phyloP scores from a whole-genome alignment of 2,888 invertebrate species.

The Tribolium freemani region DNA sequence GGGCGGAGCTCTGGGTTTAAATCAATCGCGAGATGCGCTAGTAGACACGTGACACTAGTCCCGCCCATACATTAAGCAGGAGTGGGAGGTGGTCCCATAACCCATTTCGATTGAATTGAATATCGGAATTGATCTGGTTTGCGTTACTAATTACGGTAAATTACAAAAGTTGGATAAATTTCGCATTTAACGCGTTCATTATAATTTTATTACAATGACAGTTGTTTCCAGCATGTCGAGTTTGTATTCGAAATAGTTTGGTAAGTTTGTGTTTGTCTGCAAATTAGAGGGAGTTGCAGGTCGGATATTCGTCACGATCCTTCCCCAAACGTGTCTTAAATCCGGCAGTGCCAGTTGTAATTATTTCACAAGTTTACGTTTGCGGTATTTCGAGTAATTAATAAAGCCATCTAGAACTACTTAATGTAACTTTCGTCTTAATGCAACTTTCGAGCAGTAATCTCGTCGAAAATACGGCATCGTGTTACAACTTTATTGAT shows the following conservation, averaged over 20 bases:
- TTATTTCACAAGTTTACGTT: constrained; percentile 14
- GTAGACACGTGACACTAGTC: not conserved
- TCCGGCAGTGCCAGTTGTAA: not conserved
- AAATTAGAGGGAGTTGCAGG: not conserved
- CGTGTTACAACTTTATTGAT: constrained; percentile 32
- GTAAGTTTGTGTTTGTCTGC: not conserved
- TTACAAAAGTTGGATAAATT: too few relatives aligned
- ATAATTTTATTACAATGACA: not conserved
- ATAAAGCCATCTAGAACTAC: constrained; percentile 22
- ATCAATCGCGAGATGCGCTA: not conserved
- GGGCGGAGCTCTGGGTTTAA: not conserved
- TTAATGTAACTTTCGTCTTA: constrained; percentile 29
- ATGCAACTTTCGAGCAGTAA: constrained; percentile 34
- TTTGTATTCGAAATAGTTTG: not conserved
- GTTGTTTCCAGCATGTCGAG: not conserved
- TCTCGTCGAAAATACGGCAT: constrained; percentile 22
- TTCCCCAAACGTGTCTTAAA: not conserved
- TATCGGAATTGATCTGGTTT: not conserved
- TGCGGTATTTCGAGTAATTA: constrained; percentile 21
- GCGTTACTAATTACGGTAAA: too few relatives aligned
- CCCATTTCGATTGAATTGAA: too few relatives aligned
- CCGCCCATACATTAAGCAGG: not conserved
- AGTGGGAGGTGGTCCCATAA: not conserved
- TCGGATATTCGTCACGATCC: not conserved
- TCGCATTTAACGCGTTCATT: not conserved